phyloP scores from a whole-genome alignment of 2,113 vertebrate species.

The Callopanchax toddi region DNA sequence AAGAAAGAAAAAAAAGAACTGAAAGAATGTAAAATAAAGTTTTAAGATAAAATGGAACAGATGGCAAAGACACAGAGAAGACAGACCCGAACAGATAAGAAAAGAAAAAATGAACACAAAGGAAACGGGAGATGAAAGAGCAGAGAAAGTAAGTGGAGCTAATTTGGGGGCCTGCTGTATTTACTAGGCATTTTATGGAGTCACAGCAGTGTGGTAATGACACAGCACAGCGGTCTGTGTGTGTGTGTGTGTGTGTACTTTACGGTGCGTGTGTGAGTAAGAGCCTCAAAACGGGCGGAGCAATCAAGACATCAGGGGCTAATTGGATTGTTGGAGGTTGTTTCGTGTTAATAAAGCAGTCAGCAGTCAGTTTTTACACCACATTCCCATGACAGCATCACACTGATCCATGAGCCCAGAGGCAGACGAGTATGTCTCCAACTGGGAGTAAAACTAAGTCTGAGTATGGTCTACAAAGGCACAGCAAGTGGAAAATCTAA shows the following conservation, averaged over 20 bases:
- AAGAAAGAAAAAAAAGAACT: no score
- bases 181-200: conserved; percentile 73
- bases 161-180: conserved; percentile 63
- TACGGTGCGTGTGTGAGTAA: conserved; percentile 3
- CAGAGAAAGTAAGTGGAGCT: conserved; percentile 66
- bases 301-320: conserved; percentile 28
- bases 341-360: conserved; percentile 36
- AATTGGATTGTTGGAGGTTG: conserved; percentile 32
- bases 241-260: conserved; percentile 22
- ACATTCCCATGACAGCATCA: neutral
- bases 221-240: conserved; percentile 39
- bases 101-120: neutral
- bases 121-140: conserved; percentile 44
- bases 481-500: no score
- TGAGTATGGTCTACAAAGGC: neutral
- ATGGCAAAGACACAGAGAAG: neutral
- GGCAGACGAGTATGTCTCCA: neutral
- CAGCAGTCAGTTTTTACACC: conserved; percentile 1
- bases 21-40: neutral
- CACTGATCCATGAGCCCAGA: neutral
- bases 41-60: conserved; percentile 7
- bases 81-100: neutral
- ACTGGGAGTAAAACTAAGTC: neutral
- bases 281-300: conserved; percentile 54
- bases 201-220: conserved; percentile 67